Evolutionary conservation across 2,888 invertebrate species (phyloP).

Genomic region (Scelioninae gen. 2): DNA sequence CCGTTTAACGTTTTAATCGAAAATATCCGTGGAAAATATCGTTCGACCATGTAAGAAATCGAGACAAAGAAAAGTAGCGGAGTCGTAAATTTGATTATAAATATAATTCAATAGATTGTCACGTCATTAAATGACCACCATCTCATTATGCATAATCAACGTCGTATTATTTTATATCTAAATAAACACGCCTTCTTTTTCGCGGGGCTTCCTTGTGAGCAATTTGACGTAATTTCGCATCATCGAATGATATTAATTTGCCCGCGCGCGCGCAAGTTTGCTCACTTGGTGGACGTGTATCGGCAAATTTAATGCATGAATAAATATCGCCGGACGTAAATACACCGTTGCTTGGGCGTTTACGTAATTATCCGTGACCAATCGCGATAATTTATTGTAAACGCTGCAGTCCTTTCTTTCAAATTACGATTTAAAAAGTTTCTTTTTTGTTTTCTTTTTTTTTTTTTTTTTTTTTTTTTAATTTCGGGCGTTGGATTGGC

Average conservation of each 20-base stretch:
- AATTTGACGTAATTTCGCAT: conserved; percentile 37
- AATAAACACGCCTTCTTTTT: conserved; percentile 18
- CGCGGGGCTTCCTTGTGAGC: conserved; percentile 8
- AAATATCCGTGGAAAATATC: no score
- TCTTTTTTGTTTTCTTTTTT: no score
- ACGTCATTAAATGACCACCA: no score
- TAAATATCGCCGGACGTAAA: conserved; percentile 16
- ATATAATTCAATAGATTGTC: no score
- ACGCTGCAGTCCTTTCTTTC: not conserved
- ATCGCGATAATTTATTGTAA: conserved; percentile 16
- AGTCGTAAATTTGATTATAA: no score
- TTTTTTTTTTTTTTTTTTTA: no score
- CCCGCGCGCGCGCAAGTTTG: conserved; percentile 1
- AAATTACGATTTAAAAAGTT: no score
- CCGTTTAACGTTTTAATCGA: no score
- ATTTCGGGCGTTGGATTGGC: no score
- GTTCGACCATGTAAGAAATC: no score
- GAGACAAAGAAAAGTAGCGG: no score
- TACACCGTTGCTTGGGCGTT: conserved; percentile 9
- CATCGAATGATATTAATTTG: conserved; percentile 40
- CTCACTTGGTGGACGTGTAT: conserved; percentile 19
- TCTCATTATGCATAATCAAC: no score
- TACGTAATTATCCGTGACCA: conserved; percentile 14
- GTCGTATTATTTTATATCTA: conserved; percentile 28
- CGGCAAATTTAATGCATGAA: conserved; percentile 37